These are phyloP conservation scores for Pseudochirops cupreus DNA, from an alignment of 2,797 vertebrate genomes.

Conservation along the genomic window DNA sequence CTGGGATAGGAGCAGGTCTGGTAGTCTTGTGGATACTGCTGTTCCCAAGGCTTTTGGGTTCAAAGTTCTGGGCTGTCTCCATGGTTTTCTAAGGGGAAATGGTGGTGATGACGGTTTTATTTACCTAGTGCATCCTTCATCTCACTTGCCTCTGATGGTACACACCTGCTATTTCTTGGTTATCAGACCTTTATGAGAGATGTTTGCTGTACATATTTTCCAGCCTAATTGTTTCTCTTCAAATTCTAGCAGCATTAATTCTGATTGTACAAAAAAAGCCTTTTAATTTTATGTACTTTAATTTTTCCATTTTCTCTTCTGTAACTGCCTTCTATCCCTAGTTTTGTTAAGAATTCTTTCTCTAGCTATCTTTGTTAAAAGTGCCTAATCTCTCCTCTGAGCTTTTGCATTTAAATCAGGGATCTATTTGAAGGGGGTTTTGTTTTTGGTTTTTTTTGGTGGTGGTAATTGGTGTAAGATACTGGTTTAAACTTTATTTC, in stretches of 20 bases:
- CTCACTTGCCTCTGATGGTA: neutral
- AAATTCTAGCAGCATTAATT: neutral
- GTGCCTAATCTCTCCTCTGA: neutral
- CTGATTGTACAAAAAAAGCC: neutral
- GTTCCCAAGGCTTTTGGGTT: neutral
- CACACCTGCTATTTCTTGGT: neutral
- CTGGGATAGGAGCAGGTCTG: neutral
- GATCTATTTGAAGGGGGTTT: neutral
- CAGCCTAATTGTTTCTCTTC: neutral
- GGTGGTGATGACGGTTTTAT: neutral
- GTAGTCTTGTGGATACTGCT: neutral
- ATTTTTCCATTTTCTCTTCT: neutral
- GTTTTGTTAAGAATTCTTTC: neutral
- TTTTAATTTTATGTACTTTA: neutral
- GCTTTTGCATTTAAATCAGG: neutral
- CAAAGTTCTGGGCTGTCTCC: neutral
- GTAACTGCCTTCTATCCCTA: neutral
- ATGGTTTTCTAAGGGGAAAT: neutral
- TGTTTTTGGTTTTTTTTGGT: neutral
- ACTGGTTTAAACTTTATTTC: neutral
- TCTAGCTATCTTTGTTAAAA: neutral
- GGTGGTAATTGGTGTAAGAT: neutral
- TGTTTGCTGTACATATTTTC: neutral
- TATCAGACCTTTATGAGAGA: neutral
- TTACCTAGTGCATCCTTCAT: neutral